These are phyloP conservation scores for Paraescarpia echinospica DNA, from an alignment of 1,140 invertebrate genomes.

Conservation along the genomic window DNA sequence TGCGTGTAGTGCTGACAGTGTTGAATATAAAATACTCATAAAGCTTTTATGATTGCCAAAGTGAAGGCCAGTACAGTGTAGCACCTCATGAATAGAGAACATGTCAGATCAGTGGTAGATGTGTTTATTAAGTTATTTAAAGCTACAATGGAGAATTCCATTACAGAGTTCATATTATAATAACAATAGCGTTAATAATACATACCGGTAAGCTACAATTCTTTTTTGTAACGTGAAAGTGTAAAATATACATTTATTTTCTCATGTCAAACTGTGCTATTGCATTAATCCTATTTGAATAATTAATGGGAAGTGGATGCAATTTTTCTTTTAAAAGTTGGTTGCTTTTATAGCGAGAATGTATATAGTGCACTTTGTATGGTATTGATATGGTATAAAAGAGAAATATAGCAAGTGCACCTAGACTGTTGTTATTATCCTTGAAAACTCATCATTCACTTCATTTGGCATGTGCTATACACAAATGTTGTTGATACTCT, in stretches of 20 bases:
- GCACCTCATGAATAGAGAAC: neutral
- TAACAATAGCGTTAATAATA: neutral
- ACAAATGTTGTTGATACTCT: neutral
- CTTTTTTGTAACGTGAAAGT: neutral
- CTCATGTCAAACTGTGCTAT: neutral
- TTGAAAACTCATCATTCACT: neutral
- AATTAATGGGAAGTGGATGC: neutral
- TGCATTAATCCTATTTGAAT: neutral
- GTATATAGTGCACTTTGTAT: neutral
- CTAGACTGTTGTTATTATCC: neutral
- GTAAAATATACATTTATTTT: neutral
- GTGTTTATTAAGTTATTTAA: neutral
- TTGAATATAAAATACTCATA: neutral
- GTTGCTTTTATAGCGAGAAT: neutral
- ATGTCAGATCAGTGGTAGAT: neutral
- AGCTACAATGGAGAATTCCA: neutral
- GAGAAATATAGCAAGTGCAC: neutral
- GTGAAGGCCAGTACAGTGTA: neutral
- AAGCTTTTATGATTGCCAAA: conserved; percentile 1
- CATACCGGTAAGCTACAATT: neutral
- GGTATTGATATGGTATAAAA: neutral
- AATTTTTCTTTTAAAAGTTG: neutral
- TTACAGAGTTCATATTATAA: neutral
- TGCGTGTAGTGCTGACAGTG: neutral
- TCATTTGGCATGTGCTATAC: neutral